These are phyloP conservation scores for Spinus pinus DNA, from an alignment of 2,797 vertebrate genomes.

Conservation along the genomic window DNA sequence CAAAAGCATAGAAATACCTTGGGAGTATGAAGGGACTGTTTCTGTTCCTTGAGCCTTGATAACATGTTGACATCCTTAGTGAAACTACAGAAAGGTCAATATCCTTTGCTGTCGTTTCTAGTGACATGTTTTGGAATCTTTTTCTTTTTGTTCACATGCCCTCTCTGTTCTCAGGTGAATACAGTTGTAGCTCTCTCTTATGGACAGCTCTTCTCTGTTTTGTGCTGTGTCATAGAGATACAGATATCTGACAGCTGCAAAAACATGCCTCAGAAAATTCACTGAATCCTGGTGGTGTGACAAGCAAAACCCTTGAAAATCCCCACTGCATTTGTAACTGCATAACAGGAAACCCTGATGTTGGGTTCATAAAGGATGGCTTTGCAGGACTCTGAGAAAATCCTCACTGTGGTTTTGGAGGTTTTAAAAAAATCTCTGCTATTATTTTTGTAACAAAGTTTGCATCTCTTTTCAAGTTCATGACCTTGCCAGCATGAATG, in stretches of 20 bases:
- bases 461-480: neutral
- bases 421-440: neutral
- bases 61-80: neutral
- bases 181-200: neutral
- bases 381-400: neutral
- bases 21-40: neutral
- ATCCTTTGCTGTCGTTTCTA: constrained; percentile 24
- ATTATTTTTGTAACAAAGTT: neutral
- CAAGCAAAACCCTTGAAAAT: constrained; percentile 39
- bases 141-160: constrained; percentile 13
- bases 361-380: neutral
- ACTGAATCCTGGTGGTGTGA: constrained; percentile 1
- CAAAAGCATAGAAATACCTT: neutral
- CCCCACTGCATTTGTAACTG: neutral
- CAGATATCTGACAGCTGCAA: constrained; percentile 28
- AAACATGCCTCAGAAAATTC: constrained; percentile 24
- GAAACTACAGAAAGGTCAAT: constrained; percentile 19
- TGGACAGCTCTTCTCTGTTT: constrained; percentile 16
- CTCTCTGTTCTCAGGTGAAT: constrained; percentile 27
- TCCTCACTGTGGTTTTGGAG: neutral
- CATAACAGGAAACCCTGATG: neutral
- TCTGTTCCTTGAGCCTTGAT: constrained; percentile 29
- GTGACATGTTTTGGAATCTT: neutral
- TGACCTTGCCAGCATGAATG: neutral
- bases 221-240: neutral